Conservation (phyloP, 2,113 vertebrate species). For the Manacus vitellinus region DNA sequence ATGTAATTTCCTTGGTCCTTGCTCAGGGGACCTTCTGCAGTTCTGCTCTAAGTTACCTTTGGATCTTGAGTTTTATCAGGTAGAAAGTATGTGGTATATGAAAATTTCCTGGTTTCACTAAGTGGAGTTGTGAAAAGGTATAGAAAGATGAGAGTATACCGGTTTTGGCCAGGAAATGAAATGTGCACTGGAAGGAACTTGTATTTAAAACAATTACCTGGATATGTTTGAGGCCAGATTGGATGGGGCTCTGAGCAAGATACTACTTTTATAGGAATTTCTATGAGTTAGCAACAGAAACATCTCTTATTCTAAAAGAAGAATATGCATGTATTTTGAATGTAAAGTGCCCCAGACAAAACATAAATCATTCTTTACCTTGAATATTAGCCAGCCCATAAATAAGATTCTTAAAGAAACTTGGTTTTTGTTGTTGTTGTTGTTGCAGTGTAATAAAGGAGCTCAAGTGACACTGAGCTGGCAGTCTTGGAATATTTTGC, state of each 20-base stretch:
- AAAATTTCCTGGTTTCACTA: neutral
- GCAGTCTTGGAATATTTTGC: neutral
- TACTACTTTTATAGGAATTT: neutral
- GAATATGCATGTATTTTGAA: neutral
- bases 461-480: neutral
- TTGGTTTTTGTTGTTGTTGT: accelerated
- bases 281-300: neutral
- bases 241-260: neutral
- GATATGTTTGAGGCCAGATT: neutral
- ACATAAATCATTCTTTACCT: neutral
- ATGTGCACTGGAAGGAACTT: neutral
- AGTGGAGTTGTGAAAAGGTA: neutral
- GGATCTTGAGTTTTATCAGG: neutral
- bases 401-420: neutral
- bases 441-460: neutral
- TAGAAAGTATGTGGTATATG: neutral
- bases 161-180: neutral
- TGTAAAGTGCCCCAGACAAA: neutral
- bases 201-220: neutral
- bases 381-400: neutral
- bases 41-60: neutral
- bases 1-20: neutral
- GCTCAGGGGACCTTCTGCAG: neutral
- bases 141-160: neutral
- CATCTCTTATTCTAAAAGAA: neutral